phyloP scores from a whole-genome alignment of 2,113 vertebrate genomes.

The Talpa occidentalis region DNA sequence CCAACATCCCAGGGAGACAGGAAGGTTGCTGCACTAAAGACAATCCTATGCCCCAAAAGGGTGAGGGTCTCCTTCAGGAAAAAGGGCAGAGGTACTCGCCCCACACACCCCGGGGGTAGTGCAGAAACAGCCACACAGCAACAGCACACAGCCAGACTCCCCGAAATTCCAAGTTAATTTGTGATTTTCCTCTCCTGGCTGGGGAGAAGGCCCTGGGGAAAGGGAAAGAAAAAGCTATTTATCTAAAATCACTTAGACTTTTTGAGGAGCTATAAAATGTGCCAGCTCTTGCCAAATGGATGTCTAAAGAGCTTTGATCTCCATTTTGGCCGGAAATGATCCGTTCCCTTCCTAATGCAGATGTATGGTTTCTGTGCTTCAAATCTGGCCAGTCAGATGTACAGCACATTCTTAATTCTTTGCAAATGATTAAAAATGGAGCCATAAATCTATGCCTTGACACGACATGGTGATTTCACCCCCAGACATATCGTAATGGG shows the following conservation, averaged over 20 bases:
- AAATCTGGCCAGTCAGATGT: conserved; percentile 77
- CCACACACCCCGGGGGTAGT: too few relatives aligned
- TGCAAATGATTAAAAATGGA: conserved; percentile 79
- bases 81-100: neutral
- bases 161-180: neutral
- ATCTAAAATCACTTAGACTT: conserved; percentile 36
- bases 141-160: too few relatives aligned
- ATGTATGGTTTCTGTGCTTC: conserved; percentile 71
- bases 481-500: conserved; percentile 70
- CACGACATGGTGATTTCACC: conserved; percentile 81
- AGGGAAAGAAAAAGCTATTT: conserved; percentile 42
- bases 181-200: neutral
- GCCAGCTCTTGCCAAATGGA: conserved; percentile 52
- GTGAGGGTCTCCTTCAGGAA: neutral
- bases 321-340: conserved; percentile 69
- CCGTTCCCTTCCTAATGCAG: conserved; percentile 75
- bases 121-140: neutral
- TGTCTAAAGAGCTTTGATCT: conserved; percentile 52
- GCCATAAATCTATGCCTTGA: conserved; percentile 82
- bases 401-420: conserved; percentile 83
- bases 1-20: neutral
- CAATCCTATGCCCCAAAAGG: neutral
- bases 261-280: conserved; percentile 53
- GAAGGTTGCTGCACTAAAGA: neutral
- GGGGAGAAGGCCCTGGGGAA: neutral